A percentile compares a stretch with the other conserved stretches of the same genome.
These are phyloP conservation scores for Cisticola juncidis DNA, from an alignment of 2,113 vertebrate genomes.

Conservation along the genomic window DNA sequence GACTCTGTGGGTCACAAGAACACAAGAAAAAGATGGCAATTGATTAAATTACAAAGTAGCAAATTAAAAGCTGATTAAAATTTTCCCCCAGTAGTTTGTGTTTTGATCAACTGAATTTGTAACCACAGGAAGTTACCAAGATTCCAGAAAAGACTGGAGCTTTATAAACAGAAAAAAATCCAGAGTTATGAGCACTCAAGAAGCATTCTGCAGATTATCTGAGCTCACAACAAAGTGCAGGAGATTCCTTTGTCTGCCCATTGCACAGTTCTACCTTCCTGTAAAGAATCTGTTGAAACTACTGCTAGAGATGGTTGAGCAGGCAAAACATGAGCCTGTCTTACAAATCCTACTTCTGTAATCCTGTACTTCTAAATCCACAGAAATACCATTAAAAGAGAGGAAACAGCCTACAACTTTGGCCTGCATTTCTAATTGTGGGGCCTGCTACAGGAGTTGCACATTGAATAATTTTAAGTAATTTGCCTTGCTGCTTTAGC, in stretches of 20 bases:
- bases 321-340: background rate
- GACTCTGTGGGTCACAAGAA: conserved; percentile 7
- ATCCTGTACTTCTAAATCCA: background rate
- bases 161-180: background rate
- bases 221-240: background rate
- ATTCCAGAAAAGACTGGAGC: background rate
- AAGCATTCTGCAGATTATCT: background rate
- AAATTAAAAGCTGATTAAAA: background rate
- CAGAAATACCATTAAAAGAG: background rate
- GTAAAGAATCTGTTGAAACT: background rate
- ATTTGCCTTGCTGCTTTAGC: background rate
- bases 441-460: background rate
- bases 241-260: background rate
- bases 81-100: background rate
- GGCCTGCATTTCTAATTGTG: background rate
- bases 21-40: background rate
- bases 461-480: background rate
- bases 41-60: background rate
- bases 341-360: background rate
- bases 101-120: background rate
- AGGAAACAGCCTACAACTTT: background rate
- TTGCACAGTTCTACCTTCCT: background rate
- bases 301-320: background rate
- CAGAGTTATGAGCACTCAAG: background rate
- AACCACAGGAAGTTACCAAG: background rate